These are phyloP conservation scores for Nephrocerus scutellatus DNA, from an alignment of 2,888 invertebrate species.

Conservation along the genomic window DNA sequence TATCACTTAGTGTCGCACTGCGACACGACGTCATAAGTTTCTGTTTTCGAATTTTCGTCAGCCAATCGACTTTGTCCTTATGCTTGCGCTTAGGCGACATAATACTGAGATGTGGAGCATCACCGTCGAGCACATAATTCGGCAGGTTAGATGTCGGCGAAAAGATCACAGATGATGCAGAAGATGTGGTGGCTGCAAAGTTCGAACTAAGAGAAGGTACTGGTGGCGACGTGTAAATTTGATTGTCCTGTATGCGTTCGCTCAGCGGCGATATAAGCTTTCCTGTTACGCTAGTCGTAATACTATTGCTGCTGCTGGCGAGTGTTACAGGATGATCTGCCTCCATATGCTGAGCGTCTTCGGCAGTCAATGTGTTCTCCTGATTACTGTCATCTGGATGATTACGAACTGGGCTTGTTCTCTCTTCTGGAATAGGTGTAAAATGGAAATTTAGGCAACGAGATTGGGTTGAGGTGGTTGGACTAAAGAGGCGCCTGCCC, in stretches of 20 bases:
- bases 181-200: slow-evolving; percentile 8
- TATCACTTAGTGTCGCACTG: slow-evolving; percentile 31
- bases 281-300: slow-evolving; percentile 17
- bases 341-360: slow-evolving; percentile 11
- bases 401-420: slow-evolving; percentile 15
- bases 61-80: slow-evolving; percentile 63
- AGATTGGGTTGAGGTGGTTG: slow-evolving; percentile 27
- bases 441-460: slow-evolving; percentile 26
- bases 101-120: slow-evolving; percentile 63
- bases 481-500: slow-evolving; percentile 50
- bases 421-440: slow-evolving; percentile 29
- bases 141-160: slow-evolving; percentile 68
- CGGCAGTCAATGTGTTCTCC: slow-evolving; percentile 26
- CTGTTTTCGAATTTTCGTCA: slow-evolving; percentile 59
- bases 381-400: slow-evolving; percentile 33
- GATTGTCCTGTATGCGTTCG: slow-evolving; percentile 30
- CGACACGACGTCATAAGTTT: slow-evolving; percentile 42
- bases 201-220: neutral
- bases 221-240: slow-evolving; percentile 31
- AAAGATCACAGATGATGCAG: slow-evolving; percentile 35
- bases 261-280: slow-evolving; percentile 32
- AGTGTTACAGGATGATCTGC: slow-evolving; percentile 9
- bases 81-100: slow-evolving; percentile 63
- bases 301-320: slow-evolving; percentile 2
- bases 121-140: slow-evolving; percentile 68